Evolutionary conservation across 2,888 invertebrate genomes (phyloP), one percentile per base, ranked within the genome.

Genomic region (Choreutis nemorana): DNA sequence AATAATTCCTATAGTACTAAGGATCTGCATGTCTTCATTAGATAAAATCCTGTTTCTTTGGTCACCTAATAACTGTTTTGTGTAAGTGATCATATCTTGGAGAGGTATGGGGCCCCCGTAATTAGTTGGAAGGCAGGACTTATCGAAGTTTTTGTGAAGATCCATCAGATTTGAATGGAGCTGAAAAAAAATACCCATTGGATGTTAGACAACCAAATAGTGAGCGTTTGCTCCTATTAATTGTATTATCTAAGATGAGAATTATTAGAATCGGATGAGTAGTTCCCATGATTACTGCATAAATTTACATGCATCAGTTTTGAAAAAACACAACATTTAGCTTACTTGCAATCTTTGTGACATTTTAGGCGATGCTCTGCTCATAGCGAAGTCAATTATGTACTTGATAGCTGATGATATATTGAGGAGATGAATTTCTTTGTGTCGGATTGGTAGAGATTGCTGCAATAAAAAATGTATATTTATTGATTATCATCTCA

Each of bases 381-480:
- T 82, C 41, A 82, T 78, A 1, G 86, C 85, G 49, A 91, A 87
- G 50, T 91, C 90, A 33, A 88, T 84, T 12, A 90, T 81, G 61
- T 89, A 90, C 45, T 86, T 87, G n/a, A 91, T 56, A 0, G 88
- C 81, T n/a, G 82, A 50, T 1, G 89, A 88, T 9, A 91, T 68
- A 51, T 90, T 87, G 18, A 90, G 61, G 33, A 87, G 67, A 51
- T 91, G 87, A 23, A 90, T 82, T 49, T 85, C 85, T 59, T 90
- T 91, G 64, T 91, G 91, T 9, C 91, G 81, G 81, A 91, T 83
- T 4, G 92, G 91, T 35, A 88, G 40, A 0, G 90, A 89, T 82
- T 90, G 89, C 86, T 87, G 64, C 30, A 81, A 63, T 28, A 40
- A 33, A 38, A 14, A 30, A 23, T 13, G 3, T n/a, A 11, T 4